Percentiles rank a stretch among this genome's conserved stretches.
Evolutionary conservation across 2,888 invertebrate species (phyloP).

Genomic region (Agonopterix arenella): DNA sequence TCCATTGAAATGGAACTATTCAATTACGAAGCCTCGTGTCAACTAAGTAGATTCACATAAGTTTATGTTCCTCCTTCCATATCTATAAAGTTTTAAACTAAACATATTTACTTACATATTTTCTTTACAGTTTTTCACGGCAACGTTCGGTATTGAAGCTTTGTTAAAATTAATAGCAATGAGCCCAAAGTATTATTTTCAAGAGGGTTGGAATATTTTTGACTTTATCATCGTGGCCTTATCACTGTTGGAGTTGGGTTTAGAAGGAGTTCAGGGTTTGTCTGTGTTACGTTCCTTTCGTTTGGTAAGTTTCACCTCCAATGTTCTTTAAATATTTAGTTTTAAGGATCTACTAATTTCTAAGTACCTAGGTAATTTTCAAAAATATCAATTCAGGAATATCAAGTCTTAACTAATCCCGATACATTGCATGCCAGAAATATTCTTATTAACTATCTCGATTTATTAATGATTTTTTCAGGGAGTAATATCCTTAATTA

Average conservation of each 20-base stretch:
- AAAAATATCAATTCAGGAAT: background rate
- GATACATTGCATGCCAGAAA: no score
- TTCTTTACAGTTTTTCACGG: constrained; percentile 93
- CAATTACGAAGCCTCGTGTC: no score
- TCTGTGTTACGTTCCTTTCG: constrained; percentile 98
- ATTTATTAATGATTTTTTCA: no score
- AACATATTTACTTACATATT: constrained; percentile 16
- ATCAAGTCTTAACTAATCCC: no score
- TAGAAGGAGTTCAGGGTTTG: constrained; percentile 96
- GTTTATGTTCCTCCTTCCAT: no score
- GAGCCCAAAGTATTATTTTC: constrained; percentile 98
- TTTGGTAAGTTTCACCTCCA: constrained; percentile 84
- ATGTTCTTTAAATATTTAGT: background rate
- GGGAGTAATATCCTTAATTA: no score
- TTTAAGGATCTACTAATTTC: background rate
- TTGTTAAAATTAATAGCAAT: constrained; percentile 95
- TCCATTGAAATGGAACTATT: no score
- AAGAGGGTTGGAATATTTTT: constrained; percentile 99
- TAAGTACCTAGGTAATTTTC: background rate
- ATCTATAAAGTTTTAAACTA: no score
- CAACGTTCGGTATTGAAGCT: constrained; percentile 97
- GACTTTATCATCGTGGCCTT: constrained; percentile 98
- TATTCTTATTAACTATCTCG: no score
- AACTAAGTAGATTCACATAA: no score
- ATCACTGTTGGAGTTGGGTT: constrained; percentile 94